Conservation (phyloP, 1,140 invertebrate genomes). For the Eurosta solidaginis region DNA sequence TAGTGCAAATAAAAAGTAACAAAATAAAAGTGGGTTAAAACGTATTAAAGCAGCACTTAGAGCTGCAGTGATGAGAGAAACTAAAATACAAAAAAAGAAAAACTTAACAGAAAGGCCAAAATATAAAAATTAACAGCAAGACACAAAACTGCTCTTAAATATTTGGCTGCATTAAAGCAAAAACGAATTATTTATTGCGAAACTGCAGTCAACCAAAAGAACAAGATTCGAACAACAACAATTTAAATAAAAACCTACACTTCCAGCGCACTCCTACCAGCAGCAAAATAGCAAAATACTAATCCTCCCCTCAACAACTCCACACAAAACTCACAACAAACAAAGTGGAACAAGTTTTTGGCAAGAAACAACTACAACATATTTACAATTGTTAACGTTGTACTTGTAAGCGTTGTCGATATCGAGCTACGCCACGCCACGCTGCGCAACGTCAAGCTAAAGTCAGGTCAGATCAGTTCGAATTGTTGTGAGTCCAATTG, state of each 20-base stretch:
- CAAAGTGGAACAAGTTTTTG: neutral
- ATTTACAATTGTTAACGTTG: no score
- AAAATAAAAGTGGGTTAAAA: neutral
- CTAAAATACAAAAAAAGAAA: neutral
- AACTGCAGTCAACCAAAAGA: neutral
- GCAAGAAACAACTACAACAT: no score
- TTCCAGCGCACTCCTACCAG: neutral
- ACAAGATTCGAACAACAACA: neutral
- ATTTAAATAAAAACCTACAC: neutral
- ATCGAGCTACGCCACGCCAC: conserved; percentile 8
- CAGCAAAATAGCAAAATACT: neutral
- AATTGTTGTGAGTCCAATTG: conserved; percentile 17
- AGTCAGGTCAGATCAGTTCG: conserved; percentile 16
- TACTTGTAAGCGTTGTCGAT: no score
- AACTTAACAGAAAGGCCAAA: neutral
- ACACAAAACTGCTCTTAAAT: neutral
- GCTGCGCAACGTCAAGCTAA: neutral
- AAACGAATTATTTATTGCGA: neutral
- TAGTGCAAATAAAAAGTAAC: neutral
- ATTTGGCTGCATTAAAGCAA: neutral
- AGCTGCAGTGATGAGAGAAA: no score
- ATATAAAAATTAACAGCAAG: neutral
- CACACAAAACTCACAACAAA: no score
- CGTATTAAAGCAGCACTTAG: neutral
- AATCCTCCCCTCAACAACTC: conserved; percentile 11